Evolutionary conservation across 2,113 vertebrate genomes (phyloP), one percentile per base, ranked within the genome.

Genomic region (Lamprologus callipterus): DNA sequence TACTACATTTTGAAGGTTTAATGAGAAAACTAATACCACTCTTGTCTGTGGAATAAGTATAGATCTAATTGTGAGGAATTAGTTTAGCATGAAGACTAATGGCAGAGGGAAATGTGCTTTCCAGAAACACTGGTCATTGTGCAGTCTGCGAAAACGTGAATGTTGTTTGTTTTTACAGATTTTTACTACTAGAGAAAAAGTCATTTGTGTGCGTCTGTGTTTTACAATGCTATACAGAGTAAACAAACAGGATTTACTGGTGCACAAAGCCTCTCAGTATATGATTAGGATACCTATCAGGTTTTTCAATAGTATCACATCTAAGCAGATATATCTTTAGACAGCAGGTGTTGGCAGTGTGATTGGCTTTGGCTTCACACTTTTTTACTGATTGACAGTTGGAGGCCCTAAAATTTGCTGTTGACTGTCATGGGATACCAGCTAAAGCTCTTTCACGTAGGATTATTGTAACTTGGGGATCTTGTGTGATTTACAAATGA

Each of bases 11-110:
- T 33, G 23, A 54, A 35, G 28, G 8, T 81, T 35, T 60, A 87
- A 82, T 84, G 23, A 86, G 31, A 87, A 51, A 14, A 75, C 51
- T 57, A n/a, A 85, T 19, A 35, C 51, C 21, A 65, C 9, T 55
- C n/a, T 75, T 53, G 19, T 60, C 17, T 73, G 13, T n/a, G 33
- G 16, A 35, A 21, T 45, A 80, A 75, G 26, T 57, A 45, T 26
- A 37, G 37, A 31, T 68, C 35, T 55, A 4, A 60, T 58, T 37
- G 42, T 0, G 4, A 75, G 28, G 6, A 7, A 51, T 68, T 75
- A 33, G 16, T 49, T 53, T 86, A 80, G 37, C 31, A 58, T 42
- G 35, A 40, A 37, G n/a, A 57, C 37, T 35, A 5, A 11, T n/a
- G 19, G 57, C 16, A 16, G 33, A 19, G 26, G 51, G 26, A 70